Percentiles rank a stretch among this genome's conserved stretches.
phyloP scores from a whole-genome alignment of 2,888 invertebrate genomes.

The Callimorpha dominula region DNA sequence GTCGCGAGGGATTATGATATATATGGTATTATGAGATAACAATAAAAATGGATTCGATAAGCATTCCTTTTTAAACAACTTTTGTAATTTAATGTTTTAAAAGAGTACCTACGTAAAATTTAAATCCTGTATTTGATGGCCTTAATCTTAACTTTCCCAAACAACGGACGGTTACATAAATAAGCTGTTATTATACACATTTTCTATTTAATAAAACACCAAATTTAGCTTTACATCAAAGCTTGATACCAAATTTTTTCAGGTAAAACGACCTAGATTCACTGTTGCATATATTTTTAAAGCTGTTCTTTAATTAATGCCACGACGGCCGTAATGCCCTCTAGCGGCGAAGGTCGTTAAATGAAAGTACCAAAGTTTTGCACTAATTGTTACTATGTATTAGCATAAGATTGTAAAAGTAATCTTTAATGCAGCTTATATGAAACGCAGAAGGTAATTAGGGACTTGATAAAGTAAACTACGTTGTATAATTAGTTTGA shows the following conservation, averaged over 20 bases:
- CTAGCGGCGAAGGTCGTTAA: slow-evolving; percentile 39
- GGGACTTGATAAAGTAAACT: background rate
- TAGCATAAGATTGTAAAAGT: slow-evolving; percentile 30
- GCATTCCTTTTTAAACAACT: too few relatives aligned
- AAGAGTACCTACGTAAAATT: too few relatives aligned
- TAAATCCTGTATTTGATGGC: too few relatives aligned
- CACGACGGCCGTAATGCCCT: slow-evolving; percentile 40
- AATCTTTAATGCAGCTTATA: slow-evolving; percentile 19
- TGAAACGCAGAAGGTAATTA: background rate
- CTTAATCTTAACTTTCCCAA: too few relatives aligned
- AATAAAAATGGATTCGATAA: too few relatives aligned
- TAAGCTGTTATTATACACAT: too few relatives aligned
- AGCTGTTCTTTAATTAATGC: slow-evolving; percentile 53
- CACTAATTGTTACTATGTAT: slow-evolving; percentile 31
- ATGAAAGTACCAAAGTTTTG: slow-evolving; percentile 34
- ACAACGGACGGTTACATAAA: too few relatives aligned
- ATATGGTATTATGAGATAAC: too few relatives aligned
- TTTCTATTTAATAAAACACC: background rate
- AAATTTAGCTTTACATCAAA: slow-evolving; percentile 23
- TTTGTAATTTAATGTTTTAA: too few relatives aligned
- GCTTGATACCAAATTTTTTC: slow-evolving; percentile 42
- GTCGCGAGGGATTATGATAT: too few relatives aligned
- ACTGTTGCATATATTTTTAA: slow-evolving; percentile 51
- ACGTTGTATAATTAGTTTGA: background rate
- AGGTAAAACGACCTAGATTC: slow-evolving; percentile 41